Percentiles rank a stretch among this genome's conserved stretches.
Conservation (phyloP, 2,113 vertebrate species). For the Sylvilagus bachmani region DNA sequence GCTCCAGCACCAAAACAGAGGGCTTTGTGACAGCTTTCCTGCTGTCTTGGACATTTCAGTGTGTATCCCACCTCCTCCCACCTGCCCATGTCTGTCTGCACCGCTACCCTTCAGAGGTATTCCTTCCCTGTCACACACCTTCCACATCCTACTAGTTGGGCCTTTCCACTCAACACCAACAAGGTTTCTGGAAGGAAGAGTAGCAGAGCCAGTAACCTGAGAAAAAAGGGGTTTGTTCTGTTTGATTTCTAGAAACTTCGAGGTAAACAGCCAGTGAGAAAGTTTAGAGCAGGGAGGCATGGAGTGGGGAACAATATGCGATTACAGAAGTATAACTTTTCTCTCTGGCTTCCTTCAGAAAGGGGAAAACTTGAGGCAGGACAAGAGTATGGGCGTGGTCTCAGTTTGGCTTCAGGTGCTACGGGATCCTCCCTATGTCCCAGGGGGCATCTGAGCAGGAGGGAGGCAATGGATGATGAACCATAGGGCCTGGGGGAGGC, state of each 20-base stretch:
- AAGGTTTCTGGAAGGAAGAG: not conserved
- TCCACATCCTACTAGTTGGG: not conserved
- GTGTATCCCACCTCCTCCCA: not conserved
- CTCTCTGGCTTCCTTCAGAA: not conserved
- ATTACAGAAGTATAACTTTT: not conserved
- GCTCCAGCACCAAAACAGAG: too few relatives aligned
- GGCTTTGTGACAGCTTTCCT: not conserved
- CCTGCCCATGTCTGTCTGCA: not conserved
- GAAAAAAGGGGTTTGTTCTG: not conserved
- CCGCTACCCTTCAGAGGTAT: not conserved
- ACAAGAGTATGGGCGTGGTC: not conserved
- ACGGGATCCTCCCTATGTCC: not conserved
- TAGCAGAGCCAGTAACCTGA: not conserved
- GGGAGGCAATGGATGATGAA: not conserved
- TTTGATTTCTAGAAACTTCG: conserved; percentile 30
- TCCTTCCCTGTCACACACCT: not conserved
- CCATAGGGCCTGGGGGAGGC: too few relatives aligned
- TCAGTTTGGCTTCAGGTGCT: not conserved
- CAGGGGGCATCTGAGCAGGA: not conserved
- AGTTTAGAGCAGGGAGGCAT: not conserved
- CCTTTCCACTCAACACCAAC: not conserved
- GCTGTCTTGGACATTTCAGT: not conserved
- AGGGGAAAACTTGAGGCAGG: not conserved
- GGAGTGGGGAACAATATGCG: not conserved
- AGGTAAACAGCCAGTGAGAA: conserved; percentile 20